Evolutionary conservation across 1,140 invertebrate genomes (phyloP).

Genomic region (Carcinoscorpius rotundicauda): DNA sequence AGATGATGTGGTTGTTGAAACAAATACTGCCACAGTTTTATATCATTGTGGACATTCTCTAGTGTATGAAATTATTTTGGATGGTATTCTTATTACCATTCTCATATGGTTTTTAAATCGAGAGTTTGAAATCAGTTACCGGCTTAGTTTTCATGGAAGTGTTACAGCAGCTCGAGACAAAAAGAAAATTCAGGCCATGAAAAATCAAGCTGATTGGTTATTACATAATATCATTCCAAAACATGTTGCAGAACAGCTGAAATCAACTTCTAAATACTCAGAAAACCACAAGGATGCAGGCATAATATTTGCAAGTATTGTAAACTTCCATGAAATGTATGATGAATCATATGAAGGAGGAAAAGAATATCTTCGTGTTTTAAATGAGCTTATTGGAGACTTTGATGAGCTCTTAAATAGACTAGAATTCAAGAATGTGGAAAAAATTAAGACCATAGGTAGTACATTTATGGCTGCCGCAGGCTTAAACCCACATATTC

Average conservation of each 20-base stretch:
- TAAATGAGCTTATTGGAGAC: conserved; percentile 88
- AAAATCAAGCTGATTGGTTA: conserved; percentile 91
- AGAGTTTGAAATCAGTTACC: conserved; percentile 88
- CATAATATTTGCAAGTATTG: conserved; percentile 88
- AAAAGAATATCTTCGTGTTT: conserved; percentile 80
- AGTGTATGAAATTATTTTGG: conserved; percentile 62
- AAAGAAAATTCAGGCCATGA: conserved; percentile 56
- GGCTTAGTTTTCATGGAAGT: conserved; percentile 85
- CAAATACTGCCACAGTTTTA: neutral
- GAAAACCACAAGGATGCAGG: conserved; percentile 87
- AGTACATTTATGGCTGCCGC: conserved; percentile 96
- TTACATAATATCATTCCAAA: conserved; percentile 92
- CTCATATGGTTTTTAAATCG: conserved; percentile 83
- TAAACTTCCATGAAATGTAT: conserved; percentile 92
- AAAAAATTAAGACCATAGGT: conserved; percentile 97
- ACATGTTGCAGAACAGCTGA: conserved; percentile 83
- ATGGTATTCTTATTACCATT: conserved; percentile 61
- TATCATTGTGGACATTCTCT: conserved; percentile 25
- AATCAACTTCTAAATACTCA: conserved; percentile 86
- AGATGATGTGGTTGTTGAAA: conserved; percentile 12
- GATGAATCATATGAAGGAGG: conserved; percentile 88
- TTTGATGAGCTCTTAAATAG: conserved; percentile 78
- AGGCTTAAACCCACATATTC: conserved; percentile 65
- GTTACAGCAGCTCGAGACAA: conserved; percentile 75
- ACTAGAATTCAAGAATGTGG: conserved; percentile 70